A percentile compares a stretch with the other conserved stretches of the same genome.
phyloP scores from a whole-genome alignment of 2,797 vertebrate genomes.

The Moxostoma hubbsi region DNA sequence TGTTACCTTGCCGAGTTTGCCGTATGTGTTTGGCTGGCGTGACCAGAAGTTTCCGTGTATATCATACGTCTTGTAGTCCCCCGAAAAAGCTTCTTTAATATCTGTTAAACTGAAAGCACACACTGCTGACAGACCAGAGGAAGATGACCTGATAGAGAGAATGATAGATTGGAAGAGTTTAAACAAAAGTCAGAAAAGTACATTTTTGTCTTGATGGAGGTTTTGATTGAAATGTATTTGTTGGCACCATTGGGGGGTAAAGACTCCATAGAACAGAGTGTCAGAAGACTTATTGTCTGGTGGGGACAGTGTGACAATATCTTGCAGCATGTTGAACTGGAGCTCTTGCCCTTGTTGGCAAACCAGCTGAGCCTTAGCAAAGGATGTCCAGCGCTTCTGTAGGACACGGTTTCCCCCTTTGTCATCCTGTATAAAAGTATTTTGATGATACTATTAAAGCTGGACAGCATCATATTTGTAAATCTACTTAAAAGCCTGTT shows the following conservation, averaged over 20 bases:
- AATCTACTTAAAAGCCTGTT: too few species aligned
- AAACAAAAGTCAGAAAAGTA: too few species aligned
- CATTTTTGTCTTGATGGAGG: neutral
- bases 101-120: conserved; percentile 79
- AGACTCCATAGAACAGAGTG: conserved; percentile 79
- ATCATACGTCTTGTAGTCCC: conserved; percentile 79
- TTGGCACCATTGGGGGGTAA: conserved; percentile 86
- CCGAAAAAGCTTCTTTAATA: conserved; percentile 77
- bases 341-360: conserved; percentile 73
- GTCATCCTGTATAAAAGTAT: conserved; percentile 77
- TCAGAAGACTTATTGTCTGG: neutral
- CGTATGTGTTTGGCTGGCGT: neutral
- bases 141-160: conserved; percentile 64
- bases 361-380: conserved; percentile 83
- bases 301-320: conserved; percentile 76
- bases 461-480: neutral
- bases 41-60: conserved; percentile 73
- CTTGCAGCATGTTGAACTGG: conserved; percentile 85
- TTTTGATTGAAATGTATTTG: neutral
- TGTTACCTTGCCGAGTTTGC: conserved; percentile 67
- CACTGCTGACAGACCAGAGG: conserved; percentile 77
- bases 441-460: neutral
- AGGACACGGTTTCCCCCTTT: conserved; percentile 82
- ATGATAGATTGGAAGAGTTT: neutral
- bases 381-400: conserved; percentile 90